Base-by-base conservation (phyloP, 37 sponge, comb jelly and placozoan genomes). In the Eunapius fragilis region DNA sequence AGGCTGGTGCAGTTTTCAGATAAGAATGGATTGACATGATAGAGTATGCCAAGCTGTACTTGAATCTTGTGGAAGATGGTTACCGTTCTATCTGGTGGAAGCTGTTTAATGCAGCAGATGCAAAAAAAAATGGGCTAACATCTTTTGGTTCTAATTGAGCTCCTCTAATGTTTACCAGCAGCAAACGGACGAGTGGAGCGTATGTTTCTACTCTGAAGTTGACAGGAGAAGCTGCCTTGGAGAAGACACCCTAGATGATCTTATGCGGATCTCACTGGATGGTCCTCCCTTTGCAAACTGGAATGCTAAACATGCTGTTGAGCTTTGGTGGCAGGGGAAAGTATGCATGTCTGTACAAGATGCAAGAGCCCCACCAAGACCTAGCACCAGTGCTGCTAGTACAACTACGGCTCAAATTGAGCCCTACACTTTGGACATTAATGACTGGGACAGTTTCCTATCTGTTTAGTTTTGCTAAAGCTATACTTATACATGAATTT, bases 21-120 rank as follows among this genome's bases (percentile, higher is more conserved):
- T 80, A 91, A 49, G 95, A 91, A 45, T 94, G 95, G 94, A 89
- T 86, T 74, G 91, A 94, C 68, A 91, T 91, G 90, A 82, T 87
- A 5, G 76, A 50, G 28, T 90, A 90, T 85, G 83, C 79, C 3
- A 90, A 91, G 48, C 70, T 31, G 41, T 93, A 91, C 79, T 35
- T 89, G n/a, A 81, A 90, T 36, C 73, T 91, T 31, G 89, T 88
- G 27, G 28, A 73, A 72, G 84, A 87, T n/a, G 79, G 77, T 45
- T 79, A 84, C 76, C 74, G 72, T 30, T 71, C 84, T 41, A 45
- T 84, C 17, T 90, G 91, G 86, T 92, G 92, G 86, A 92, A 92
- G 67, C 67, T 92, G 0, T 92, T 85, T 33, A 89, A 92, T 48
- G 24, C 45, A 36, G 69, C 41, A 41, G 86, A 85, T 71, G 86